phyloP scores from a whole-genome alignment of 2,113 vertebrate species.

The Madoqua kirkii region DNA sequence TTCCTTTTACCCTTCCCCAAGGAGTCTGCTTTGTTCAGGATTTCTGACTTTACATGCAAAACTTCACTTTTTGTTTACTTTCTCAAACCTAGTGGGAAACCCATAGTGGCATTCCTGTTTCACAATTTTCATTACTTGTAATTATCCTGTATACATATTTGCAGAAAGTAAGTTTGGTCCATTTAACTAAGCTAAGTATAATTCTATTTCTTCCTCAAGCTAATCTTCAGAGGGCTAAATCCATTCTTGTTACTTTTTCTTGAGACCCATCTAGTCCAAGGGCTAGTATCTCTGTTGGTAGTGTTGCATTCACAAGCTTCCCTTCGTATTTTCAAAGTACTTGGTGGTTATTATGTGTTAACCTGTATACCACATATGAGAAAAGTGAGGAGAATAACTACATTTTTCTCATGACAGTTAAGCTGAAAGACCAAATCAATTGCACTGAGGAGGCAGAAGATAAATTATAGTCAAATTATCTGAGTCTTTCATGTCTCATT shows the following conservation, averaged over 20 bases:
- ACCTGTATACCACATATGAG: neutral
- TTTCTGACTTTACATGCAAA: neutral
- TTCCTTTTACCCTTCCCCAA: neutral
- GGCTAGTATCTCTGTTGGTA: neutral
- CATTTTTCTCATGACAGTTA: neutral
- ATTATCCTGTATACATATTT: neutral
- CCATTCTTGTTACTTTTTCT: conserved; percentile 10
- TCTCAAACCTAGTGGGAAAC: neutral
- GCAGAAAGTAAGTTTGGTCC: neutral
- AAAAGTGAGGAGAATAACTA: neutral
- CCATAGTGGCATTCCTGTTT: neutral
- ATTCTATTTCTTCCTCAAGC: conserved; percentile 12
- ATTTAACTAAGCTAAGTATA: neutral
- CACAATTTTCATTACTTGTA: neutral
- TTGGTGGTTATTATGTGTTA: conserved; percentile 24
- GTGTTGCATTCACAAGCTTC: conserved; percentile 23
- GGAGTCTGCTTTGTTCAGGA: neutral
- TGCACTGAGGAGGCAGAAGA: neutral
- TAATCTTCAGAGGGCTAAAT: neutral
- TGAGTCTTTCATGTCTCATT: neutral
- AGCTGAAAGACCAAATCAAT: conserved; percentile 31
- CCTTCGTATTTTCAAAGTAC: conserved; percentile 8
- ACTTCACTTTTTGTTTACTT: neutral
- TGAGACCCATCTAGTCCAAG: neutral
- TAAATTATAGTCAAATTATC: conserved; percentile 7